phyloP scores from a whole-genome alignment of 1,140 invertebrate genomes.

The Aphelenchoides avenae region DNA sequence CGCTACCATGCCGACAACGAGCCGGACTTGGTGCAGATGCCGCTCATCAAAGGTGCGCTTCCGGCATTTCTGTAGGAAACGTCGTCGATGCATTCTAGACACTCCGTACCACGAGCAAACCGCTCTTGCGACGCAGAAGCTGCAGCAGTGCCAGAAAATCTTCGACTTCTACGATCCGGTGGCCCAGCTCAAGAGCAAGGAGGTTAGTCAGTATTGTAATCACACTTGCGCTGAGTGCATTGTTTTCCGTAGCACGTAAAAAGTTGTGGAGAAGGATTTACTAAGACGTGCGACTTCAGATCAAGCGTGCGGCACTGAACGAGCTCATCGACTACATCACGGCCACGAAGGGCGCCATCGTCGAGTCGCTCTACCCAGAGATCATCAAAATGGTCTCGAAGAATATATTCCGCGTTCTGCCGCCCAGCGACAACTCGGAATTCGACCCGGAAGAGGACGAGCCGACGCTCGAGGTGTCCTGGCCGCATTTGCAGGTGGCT shows the following conservation, averaged over 20 bases:
- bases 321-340: slow-evolving; percentile 60
- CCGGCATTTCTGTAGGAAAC: neutral
- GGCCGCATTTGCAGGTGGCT: slow-evolving; percentile 58
- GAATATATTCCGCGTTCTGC: slow-evolving; percentile 58
- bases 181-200: slow-evolving; percentile 60
- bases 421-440: slow-evolving; percentile 56
- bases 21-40: slow-evolving; percentile 52
- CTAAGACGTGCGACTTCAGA: slow-evolving; percentile 39
- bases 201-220: slow-evolving; percentile 64
- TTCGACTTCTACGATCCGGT: slow-evolving; percentile 63
- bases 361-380: slow-evolving; percentile 60
- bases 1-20: slow-evolving; percentile 58
- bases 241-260: too few relatives aligned
- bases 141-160: slow-evolving; percentile 65
- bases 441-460: slow-evolving; percentile 59
- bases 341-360: slow-evolving; percentile 53
- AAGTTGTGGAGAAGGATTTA: slow-evolving; percentile 4
- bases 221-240: too few relatives aligned
- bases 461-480: slow-evolving; percentile 57
- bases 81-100: slow-evolving; percentile 67
- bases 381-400: slow-evolving; percentile 60
- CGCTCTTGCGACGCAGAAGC: slow-evolving; percentile 64
- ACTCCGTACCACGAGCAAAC: slow-evolving; percentile 66
- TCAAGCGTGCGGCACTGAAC: slow-evolving; percentile 60
- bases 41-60: slow-evolving; percentile 54